Evolutionary conservation across 2,888 invertebrate species (phyloP), one percentile per base, ranked within the genome.

Genomic region (Cheilosia pagana): DNA sequence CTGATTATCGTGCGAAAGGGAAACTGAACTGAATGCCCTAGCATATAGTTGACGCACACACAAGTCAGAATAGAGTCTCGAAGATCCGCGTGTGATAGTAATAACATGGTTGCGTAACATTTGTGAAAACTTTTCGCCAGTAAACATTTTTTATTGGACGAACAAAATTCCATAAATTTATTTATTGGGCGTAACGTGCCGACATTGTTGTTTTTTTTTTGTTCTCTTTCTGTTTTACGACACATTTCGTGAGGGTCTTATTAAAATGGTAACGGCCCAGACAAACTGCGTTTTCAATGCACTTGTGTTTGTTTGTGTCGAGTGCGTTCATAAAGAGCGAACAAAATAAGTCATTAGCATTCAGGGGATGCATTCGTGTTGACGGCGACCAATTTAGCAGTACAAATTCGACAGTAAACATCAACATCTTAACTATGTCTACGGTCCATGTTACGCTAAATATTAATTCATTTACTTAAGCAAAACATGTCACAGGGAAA

Each of bases 201-300:
- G 31, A 35, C 35, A 21, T 14, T 31, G 21, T 68, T 48, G 65
- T 39, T 39, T 65, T 70, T 23, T 0, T 48, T n/a, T 14, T 25
- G 43, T 81, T 25, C 5, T 6, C 25, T 25, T 8, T 28, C 28
- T 28, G 28, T 28, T 1, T 28, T 65, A 41, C 71, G 57, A 78
- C 68, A 83, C 62, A 68, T 28, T 77, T 78, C 82, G 78, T 83
- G 82, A 83, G 62, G 16, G 28, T 50, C 43, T 78, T 53, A 68
- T 83, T 78, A 55, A 50, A 28, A 55, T 60, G 39, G 16, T 45
- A 48, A n/a, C 7, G 43, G 28, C 41, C 35, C 21, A 48, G 65
- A 35, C 65, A 19, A n/a, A 60, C 63, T 78, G 55, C 53, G 50
- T 67, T 60, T 53, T 28, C 7, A 78, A 65, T 59, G 31, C 63